A percentile compares a stretch with the other conserved stretches of the same genome.
Conservation (phyloP, 2,113 vertebrate species). For the Leuciscus idus region DNA sequence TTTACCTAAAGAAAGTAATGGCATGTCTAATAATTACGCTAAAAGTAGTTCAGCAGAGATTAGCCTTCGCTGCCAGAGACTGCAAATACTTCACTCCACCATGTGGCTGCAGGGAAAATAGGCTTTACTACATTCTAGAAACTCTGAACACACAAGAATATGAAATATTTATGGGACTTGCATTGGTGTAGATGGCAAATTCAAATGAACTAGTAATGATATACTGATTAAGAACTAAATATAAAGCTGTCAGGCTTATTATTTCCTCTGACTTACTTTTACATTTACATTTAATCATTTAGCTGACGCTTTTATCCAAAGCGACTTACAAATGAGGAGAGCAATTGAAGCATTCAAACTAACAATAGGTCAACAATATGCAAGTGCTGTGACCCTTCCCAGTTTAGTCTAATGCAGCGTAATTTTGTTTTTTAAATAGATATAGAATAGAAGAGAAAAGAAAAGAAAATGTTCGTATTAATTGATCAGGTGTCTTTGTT, state of each 20-base stretch:
- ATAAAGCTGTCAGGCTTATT: neutral
- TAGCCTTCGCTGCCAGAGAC: neutral
- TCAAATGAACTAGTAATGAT: neutral
- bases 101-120: slow-evolving; percentile 14
- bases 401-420: too few species aligned
- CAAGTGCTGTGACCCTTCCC: too few species aligned
- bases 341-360: too few species aligned
- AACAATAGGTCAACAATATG: too few species aligned
- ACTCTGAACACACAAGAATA: neutral
- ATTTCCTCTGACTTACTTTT: neutral
- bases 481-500: too few species aligned
- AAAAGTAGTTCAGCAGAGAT: slow-evolving; percentile 27
- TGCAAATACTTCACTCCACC: slow-evolving; percentile 18
- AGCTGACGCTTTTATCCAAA: too few species aligned
- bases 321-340: too few species aligned
- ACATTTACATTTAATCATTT: too few species aligned
- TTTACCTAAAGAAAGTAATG: slow-evolving; percentile 21
- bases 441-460: too few species aligned
- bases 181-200: neutral
- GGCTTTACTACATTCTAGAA: neutral
- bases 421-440: too few species aligned
- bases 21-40: neutral
- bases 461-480: too few species aligned
- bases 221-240: neutral
- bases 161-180: neutral